Conservation (phyloP, 2,888 invertebrate species). For the Rhynchonema sp. region DNA sequence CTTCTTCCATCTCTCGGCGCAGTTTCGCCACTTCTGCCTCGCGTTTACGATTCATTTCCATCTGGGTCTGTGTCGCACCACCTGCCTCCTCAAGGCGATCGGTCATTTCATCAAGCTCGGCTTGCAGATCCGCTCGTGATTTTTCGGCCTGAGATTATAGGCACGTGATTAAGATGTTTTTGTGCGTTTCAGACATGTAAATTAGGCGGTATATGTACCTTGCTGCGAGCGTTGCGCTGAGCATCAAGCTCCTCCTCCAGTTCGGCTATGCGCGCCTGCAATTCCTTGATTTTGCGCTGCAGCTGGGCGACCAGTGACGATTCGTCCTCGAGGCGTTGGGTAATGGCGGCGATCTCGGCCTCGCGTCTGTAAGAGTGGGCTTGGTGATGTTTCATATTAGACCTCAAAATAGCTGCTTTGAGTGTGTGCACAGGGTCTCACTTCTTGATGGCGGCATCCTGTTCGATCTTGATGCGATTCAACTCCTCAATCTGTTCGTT, state of each 20-base stretch:
- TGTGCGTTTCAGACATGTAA: too few relatives aligned
- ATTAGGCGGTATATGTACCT: too few relatives aligned
- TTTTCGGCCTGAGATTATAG: slow-evolving; percentile 55
- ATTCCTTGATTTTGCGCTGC: slow-evolving; percentile 98
- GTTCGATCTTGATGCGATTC: background rate
- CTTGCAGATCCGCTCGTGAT: slow-evolving; percentile 85
- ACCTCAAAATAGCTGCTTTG: too few relatives aligned
- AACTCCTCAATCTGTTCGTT: background rate
- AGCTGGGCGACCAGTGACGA: slow-evolving; percentile 88
- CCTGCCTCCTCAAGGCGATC: slow-evolving; percentile 97
- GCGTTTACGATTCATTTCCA: slow-evolving; percentile 60
- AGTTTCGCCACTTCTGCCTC: slow-evolving; percentile 95
- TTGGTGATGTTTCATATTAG: too few relatives aligned
- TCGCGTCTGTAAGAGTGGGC: slow-evolving; percentile 55
- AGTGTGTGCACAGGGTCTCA: too few relatives aligned
- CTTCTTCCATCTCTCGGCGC: slow-evolving; percentile 89
- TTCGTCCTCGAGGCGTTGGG: slow-evolving; percentile 94
- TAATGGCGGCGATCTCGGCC: slow-evolving; percentile 84
- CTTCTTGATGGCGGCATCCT: background rate
- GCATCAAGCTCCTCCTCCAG: slow-evolving; percentile 98
- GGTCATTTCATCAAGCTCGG: slow-evolving; percentile 89
- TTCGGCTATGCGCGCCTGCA: slow-evolving; percentile 85
- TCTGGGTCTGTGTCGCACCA: slow-evolving; percentile 78
- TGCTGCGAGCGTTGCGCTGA: slow-evolving; percentile 38
- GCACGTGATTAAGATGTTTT: too few relatives aligned